Evolutionary conservation across 2,888 invertebrate species (phyloP).

Genomic region (Drosophila ustulata): DNA sequence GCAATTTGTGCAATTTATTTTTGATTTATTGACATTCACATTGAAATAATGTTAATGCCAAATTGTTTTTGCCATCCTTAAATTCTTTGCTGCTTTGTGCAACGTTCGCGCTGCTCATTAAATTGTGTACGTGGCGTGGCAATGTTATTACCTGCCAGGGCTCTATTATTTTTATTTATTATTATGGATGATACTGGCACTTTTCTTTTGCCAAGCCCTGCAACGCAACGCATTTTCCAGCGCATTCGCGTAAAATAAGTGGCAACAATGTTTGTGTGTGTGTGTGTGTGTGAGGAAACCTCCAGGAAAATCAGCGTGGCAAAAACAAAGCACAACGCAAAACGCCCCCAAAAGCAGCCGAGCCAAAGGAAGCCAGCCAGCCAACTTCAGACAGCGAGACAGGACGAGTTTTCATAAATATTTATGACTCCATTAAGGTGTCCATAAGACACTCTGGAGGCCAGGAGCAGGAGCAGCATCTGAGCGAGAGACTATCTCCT

Average conservation of each 20-base stretch:
- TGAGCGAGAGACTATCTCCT: slow-evolving; percentile 33
- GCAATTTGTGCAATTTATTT: slow-evolving; percentile 66
- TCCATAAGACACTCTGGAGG: slow-evolving; percentile 80
- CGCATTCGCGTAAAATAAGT: slow-evolving; percentile 66
- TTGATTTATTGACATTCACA: slow-evolving; percentile 69
- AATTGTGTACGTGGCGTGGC: slow-evolving; percentile 46
- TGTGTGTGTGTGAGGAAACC: slow-evolving; percentile 37
- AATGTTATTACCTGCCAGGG: slow-evolving; percentile 46
- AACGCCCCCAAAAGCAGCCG: slow-evolving; percentile 16
- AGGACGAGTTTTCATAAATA: slow-evolving; percentile 83
- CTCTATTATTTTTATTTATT: slow-evolving; percentile 59
- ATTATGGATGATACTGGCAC: slow-evolving; percentile 38
- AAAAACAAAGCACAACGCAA: slow-evolving; percentile 55
- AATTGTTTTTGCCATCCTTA: slow-evolving; percentile 40
- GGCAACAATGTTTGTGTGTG: slow-evolving; percentile 54
- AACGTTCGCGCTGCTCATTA: slow-evolving; percentile 32
- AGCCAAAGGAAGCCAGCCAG: slow-evolving; percentile 5
- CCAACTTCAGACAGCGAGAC: slow-evolving; percentile 47
- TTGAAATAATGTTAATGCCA: slow-evolving; percentile 60
- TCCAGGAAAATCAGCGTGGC: slow-evolving; percentile 48
- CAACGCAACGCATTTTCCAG: slow-evolving; percentile 41
- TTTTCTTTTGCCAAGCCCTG: slow-evolving; percentile 1
- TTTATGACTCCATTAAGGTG: slow-evolving; percentile 85
- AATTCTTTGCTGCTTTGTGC: neutral
- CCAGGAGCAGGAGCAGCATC: slow-evolving; percentile 33